Evolutionary conservation across 2,113 vertebrate species (phyloP).

Genomic region (Zingel zingel): DNA sequence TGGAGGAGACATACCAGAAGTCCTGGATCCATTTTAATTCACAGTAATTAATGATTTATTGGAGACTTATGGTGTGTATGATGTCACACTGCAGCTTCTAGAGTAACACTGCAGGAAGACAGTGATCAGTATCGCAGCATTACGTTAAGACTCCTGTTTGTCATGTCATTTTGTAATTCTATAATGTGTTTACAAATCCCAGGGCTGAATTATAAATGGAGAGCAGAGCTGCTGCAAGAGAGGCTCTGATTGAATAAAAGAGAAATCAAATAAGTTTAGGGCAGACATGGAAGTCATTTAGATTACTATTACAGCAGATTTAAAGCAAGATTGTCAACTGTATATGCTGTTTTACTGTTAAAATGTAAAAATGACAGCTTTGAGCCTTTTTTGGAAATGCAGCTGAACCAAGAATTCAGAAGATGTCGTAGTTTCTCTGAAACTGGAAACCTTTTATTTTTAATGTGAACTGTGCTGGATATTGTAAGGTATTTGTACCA

Average conservation of each 20-base stretch:
- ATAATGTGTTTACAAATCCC: conserved; percentile 54
- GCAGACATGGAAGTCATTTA: conserved; percentile 22
- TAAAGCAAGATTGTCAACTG: conserved; percentile 1
- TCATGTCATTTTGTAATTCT: conserved; percentile 51
- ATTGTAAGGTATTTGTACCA: conserved; percentile 11
- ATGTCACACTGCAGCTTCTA: conserved; percentile 22
- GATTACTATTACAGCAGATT: background rate
- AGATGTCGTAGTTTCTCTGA: conserved; percentile 26
- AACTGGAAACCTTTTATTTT: conserved; percentile 30
- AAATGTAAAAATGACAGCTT: background rate
- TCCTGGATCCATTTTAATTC: conserved; percentile 17
- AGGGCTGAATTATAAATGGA: conserved; percentile 29
- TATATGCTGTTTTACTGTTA: background rate
- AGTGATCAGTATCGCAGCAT: background rate
- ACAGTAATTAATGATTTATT: conserved; percentile 6
- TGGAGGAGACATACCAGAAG: conserved; percentile 17
- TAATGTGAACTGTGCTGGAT: conserved; percentile 28
- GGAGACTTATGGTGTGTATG: background rate
- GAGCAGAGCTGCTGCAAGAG: conserved; percentile 37
- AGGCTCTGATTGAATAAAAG: conserved; percentile 55
- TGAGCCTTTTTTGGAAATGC: background rate
- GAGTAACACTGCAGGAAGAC: conserved; percentile 31
- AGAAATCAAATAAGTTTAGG: conserved; percentile 38
- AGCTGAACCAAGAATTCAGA: conserved; percentile 11
- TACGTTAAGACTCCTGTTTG: conserved; percentile 3